phyloP scores from a whole-genome alignment of 1,140 invertebrate genomes.

The Copidosoma floridanum region DNA sequence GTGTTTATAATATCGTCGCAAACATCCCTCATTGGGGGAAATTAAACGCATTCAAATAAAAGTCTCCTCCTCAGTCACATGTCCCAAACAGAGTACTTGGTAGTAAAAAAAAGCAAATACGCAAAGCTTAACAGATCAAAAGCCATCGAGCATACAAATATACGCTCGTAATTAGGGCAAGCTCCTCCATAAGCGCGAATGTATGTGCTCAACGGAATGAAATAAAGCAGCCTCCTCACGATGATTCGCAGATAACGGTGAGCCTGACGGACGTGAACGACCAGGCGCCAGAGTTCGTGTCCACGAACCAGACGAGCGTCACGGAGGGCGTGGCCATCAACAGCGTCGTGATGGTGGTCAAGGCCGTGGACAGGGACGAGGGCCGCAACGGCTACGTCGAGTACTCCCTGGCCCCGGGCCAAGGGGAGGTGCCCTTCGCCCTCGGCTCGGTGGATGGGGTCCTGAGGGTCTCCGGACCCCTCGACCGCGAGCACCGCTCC shows the following conservation, averaged over 20 bases:
- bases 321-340: slow-evolving; percentile 86
- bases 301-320: slow-evolving; percentile 73
- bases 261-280: slow-evolving; percentile 92
- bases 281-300: slow-evolving; percentile 86
- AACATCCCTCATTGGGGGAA: too few relatives aligned
- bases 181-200: too few relatives aligned
- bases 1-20: too few relatives aligned
- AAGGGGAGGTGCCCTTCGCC: slow-evolving; percentile 65
- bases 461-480: slow-evolving; percentile 72
- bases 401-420: slow-evolving; percentile 67
- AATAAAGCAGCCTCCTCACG: too few relatives aligned
- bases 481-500: slow-evolving; percentile 83
- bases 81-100: too few relatives aligned
- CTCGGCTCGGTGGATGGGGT: slow-evolving; percentile 86
- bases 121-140: too few relatives aligned
- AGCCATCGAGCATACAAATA: too few relatives aligned
- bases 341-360: slow-evolving; percentile 85
- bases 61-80: too few relatives aligned
- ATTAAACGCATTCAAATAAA: too few relatives aligned
- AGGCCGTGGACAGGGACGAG: slow-evolving; percentile 89
- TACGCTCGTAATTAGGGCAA: too few relatives aligned
- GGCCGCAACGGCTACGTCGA: slow-evolving; percentile 91
- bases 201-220: too few relatives aligned
- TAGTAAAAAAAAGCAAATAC: too few relatives aligned
- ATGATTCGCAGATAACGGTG: slow-evolving; percentile 71